Evolutionary conservation across 2,888 invertebrate genomes (phyloP), one percentile per base, ranked within the genome.

Genomic region (Hofmannophila pseudospretella): DNA sequence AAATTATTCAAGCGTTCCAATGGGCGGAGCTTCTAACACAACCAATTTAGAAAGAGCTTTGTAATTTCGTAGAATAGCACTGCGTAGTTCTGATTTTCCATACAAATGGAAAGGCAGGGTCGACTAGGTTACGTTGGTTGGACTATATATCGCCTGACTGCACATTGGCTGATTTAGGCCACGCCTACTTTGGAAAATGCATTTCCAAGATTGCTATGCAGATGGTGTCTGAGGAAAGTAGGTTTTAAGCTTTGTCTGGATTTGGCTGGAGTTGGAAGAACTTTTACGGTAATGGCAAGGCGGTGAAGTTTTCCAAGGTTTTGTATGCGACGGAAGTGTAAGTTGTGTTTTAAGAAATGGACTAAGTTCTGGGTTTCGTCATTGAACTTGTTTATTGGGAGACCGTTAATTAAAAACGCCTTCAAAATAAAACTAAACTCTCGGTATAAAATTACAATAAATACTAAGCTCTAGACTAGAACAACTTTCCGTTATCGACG

Each of bases 161-260:
- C 80, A 86, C 87, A 88, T 88, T 87, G 87, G 86, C 73, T 78
- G 84, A 74, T 73, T 69, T 63, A 69, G 62, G 58, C 81, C 84
- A 80, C 85, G 82, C 88, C 88, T 58, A 74, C 66, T 19, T 59
- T 66, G 66, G 72, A 74, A 76, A 86, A 86, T 85, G 85, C 85
- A 86, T 82, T 84, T 77, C 69, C 72, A 76, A 85, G 84, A 84
- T 84, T 84, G 76, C 80, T 76, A 77, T 82, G 81, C 82, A 81
- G 76, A 75, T 72, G 71, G 68, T 59, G 65, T 65, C 66, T 44
- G 45, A 68, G 69, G 78, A 71, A 67, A 63, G 57, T 64, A 39
- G 59, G 61, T 53, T 58, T 59, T 55, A 51, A 43, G 58, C 71
- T 73, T 65, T 70, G 74, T 62, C 43, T 55, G 49, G 63, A 61